These are phyloP conservation scores for Nebria salina DNA, from an alignment of 2,888 invertebrate genomes.

Conservation along the genomic window DNA sequence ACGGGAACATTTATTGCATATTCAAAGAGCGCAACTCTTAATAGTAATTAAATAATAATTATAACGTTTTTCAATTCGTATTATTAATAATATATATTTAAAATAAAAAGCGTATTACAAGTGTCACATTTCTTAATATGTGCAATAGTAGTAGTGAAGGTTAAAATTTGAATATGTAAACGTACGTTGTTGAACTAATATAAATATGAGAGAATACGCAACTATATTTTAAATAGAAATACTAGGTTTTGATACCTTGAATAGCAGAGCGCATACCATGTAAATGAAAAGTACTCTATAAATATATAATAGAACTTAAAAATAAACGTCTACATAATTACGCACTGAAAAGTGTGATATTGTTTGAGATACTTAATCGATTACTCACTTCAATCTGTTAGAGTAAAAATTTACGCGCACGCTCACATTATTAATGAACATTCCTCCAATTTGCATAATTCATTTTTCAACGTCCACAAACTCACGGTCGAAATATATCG, in stretches of 20 bases:
- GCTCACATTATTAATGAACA: neutral
- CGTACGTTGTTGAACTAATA: neutral
- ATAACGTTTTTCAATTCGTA: too few species aligned
- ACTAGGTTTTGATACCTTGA: neutral
- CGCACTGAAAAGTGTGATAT: neutral
- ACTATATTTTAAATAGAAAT: neutral
- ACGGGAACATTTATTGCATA: too few species aligned
- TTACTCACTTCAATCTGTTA: neutral
- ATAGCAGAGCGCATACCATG: neutral
- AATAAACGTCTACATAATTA: neutral
- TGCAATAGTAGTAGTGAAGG: too few species aligned
- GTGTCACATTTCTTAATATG: too few species aligned
- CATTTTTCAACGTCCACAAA: neutral
- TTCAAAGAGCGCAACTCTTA: too few species aligned
- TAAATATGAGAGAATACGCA: slow-evolving; percentile 1
- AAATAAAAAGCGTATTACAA: too few species aligned
- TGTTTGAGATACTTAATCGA: neutral
- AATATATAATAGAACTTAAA: neutral
- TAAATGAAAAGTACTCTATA: neutral
- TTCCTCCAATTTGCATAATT: neutral
- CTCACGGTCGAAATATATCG: neutral
- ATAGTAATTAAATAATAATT: too few species aligned
- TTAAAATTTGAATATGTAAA: neutral
- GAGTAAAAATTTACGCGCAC: neutral
- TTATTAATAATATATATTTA: too few species aligned